Percentiles rank a stretch among this genome's conserved stretches.
Conservation (phyloP, 2,888 invertebrate species). For the Pimpla rufipes region DNA sequence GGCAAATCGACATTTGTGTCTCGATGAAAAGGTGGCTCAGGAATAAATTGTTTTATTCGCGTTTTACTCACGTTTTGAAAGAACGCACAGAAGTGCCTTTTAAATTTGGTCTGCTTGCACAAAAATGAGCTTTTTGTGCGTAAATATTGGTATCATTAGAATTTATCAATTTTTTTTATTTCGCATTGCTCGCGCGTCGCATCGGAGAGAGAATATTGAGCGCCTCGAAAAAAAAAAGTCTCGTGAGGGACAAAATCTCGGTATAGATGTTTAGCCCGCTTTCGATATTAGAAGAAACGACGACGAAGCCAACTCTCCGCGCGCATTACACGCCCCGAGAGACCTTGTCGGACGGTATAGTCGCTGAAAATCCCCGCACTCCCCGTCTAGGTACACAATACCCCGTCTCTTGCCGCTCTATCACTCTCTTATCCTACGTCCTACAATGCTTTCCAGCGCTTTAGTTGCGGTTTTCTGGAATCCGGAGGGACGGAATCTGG, state of each 20-base stretch:
- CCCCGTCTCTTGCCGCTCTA: conserved; percentile 49
- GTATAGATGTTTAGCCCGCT: conserved; percentile 60
- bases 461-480: conserved; percentile 78
- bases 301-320: conserved; percentile 42
- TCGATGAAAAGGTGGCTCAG: background rate
- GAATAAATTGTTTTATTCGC: conserved; percentile 16
- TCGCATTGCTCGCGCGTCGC: no score
- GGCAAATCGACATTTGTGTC: conserved; percentile 19
- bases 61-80: no score
- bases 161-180: no score
- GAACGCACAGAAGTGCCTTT: no score
- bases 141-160: no score
- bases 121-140: no score
- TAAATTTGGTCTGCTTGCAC: no score
- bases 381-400: conserved; percentile 12
- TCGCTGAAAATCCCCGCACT: conserved; percentile 49
- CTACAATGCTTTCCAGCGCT: conserved; percentile 82
- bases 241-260: conserved; percentile 43
- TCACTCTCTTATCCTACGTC: conserved; percentile 40
- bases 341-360: conserved; percentile 46
- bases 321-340: conserved; percentile 43
- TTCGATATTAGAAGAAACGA: conserved; percentile 60
- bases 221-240: conserved; percentile 10
- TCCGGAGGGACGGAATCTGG: conserved; percentile 68
- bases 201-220: background rate